These are phyloP conservation scores for Drosophila paranaensis DNA, from an alignment of 2,888 invertebrate genomes.

Conservation along the genomic window DNA sequence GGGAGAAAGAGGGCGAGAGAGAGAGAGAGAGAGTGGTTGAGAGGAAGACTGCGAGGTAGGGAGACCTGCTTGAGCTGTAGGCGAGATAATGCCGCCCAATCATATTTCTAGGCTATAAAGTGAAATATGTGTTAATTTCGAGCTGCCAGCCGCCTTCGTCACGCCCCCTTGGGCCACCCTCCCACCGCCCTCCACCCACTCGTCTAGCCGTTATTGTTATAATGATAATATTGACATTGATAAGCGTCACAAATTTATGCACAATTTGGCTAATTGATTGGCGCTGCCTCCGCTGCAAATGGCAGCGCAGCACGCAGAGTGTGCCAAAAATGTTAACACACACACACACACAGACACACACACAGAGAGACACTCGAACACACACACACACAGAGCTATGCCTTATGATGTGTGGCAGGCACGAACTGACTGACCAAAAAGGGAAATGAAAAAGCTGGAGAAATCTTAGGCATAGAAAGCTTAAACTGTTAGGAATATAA, in stretches of 20 bases:
- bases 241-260: constrained; percentile 79
- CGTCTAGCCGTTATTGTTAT: constrained; percentile 65
- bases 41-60: background rate
- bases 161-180: constrained; percentile 1
- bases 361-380: background rate
- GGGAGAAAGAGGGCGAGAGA: background rate
- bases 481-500: too few species aligned
- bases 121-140: constrained; percentile 78
- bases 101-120: constrained; percentile 72
- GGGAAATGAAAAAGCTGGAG: background rate
- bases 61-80: constrained; percentile 26
- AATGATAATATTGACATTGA: constrained; percentile 79
- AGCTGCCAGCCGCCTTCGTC: constrained; percentile 30
- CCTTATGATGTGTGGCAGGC: constrained; percentile 5
- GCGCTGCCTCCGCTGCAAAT: constrained; percentile 53
- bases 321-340: constrained; percentile 29
- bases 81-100: constrained; percentile 48
- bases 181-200: background rate
- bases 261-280: constrained; percentile 80
- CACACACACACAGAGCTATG: background rate
- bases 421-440: constrained; percentile 5
- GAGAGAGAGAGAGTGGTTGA: background rate
- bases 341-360: constrained; percentile 12
- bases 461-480: background rate
- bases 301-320: constrained; percentile 51